Evolutionary conservation across 2,888 invertebrate genomes (phyloP).

Genomic region (Thereva unica): DNA sequence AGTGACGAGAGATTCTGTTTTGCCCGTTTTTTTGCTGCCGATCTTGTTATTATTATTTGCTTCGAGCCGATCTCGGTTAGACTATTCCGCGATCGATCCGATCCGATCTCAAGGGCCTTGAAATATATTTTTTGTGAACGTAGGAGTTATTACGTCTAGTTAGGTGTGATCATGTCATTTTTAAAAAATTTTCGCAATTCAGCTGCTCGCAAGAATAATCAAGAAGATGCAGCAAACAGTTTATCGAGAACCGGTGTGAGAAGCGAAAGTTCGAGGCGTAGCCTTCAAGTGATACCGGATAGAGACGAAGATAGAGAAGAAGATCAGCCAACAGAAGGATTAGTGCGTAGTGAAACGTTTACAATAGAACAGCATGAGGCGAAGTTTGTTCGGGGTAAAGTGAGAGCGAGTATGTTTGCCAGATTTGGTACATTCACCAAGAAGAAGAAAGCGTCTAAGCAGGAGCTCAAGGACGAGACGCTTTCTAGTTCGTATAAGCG

Average conservation of each 20-base stretch:
- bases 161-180: conserved; percentile 51
- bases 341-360: conserved; percentile 55
- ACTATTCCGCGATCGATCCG: neutral
- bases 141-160: conserved; percentile 8
- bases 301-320: neutral
- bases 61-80: too few species aligned
- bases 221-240: conserved; percentile 10
- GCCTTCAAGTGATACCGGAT: neutral
- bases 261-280: conserved; percentile 20
- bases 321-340: conserved; percentile 45
- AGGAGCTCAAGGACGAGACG: conserved; percentile 40
- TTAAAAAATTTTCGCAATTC: conserved; percentile 55
- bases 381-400: conserved; percentile 11
- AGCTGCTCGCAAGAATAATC: conserved; percentile 51
- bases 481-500: conserved; percentile 35
- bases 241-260: conserved; percentile 19
- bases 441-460: conserved; percentile 51
- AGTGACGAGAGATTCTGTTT: too few species aligned
- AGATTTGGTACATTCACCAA: conserved; percentile 56
- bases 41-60: too few species aligned
- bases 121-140: conserved; percentile 8
- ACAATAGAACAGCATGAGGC: conserved; percentile 48
- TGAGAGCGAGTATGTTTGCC: conserved; percentile 52
- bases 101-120: conserved; percentile 22
- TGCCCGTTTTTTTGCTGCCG: too few species aligned